phyloP scores from a whole-genome alignment of 2,797 vertebrate species.

The Lithobates sylvaticus region DNA sequence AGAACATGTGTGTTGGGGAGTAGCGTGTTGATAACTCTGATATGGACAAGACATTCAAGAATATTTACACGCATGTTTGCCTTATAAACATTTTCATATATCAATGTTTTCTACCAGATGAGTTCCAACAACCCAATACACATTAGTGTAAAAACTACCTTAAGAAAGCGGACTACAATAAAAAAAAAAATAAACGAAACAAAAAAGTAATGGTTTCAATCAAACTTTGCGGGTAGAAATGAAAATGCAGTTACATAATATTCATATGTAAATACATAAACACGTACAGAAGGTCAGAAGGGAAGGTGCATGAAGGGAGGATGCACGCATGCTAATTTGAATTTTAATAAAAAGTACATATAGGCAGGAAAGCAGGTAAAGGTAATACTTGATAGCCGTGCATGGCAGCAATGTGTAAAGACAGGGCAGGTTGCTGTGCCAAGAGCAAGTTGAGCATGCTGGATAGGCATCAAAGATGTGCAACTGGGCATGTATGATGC shows the following conservation, averaged over 20 bases:
- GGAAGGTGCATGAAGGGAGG: constrained; percentile 61
- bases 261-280: constrained; percentile 24
- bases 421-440: constrained; percentile 36
- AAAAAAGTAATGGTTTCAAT: background rate
- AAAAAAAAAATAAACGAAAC: background rate
- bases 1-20: too few species aligned
- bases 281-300: constrained; percentile 67
- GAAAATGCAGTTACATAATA: constrained; percentile 9
- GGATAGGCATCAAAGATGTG: constrained; percentile 36
- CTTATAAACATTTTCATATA: background rate
- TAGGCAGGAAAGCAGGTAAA: constrained; percentile 50
- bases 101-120: background rate
- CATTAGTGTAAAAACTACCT: background rate
- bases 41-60: too few species aligned
- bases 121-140: background rate
- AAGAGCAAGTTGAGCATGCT: constrained; percentile 50
- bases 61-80: too few species aligned
- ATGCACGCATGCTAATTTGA: constrained; percentile 53
- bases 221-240: background rate
- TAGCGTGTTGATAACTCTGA: too few species aligned
- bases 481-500: constrained; percentile 20
- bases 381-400: constrained; percentile 43
- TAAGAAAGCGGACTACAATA: too few species aligned
- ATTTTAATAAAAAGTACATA: constrained; percentile 7
- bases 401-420: constrained; percentile 37